These are phyloP conservation scores for Thalassoma bifasciatum DNA, from an alignment of 2,113 vertebrate species.

Conservation along the genomic window DNA sequence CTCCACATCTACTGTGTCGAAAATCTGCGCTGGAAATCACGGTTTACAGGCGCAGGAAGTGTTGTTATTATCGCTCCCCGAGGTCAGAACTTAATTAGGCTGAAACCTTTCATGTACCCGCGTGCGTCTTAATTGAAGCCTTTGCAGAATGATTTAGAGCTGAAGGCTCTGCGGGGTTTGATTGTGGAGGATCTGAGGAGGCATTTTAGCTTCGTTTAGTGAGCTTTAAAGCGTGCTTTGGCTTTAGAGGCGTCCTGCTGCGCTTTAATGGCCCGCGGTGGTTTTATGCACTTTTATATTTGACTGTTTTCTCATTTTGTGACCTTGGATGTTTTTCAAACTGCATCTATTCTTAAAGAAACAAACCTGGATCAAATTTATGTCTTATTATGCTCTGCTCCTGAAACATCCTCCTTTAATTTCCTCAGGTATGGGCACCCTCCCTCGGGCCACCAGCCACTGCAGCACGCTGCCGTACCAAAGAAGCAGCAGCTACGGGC, in stretches of 20 bases:
- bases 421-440: conserved; percentile 78
- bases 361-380: neutral
- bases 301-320: neutral
- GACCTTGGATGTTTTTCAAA: conserved; percentile 9
- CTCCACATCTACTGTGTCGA: conserved; percentile 28
- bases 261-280: neutral
- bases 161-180: conserved; percentile 35
- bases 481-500: conserved; percentile 89
- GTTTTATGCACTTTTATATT: neutral
- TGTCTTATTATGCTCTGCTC: neutral
- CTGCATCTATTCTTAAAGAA: neutral
- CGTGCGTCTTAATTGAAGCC: conserved; percentile 46
- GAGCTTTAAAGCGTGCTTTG: conserved; percentile 23
- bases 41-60: conserved; percentile 42
- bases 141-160: conserved; percentile 50
- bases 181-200: conserved; percentile 41
- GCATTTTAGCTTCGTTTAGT: conserved; percentile 39
- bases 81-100: conserved; percentile 64
- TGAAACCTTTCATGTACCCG: conserved; percentile 60
- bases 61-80: conserved; percentile 44
- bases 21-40: conserved; percentile 28
- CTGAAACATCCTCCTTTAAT: too few species aligned
- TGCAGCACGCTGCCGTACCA: conserved; percentile 94
- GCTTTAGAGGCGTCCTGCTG: conserved; percentile 5
- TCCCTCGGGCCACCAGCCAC: conserved; percentile 93